phyloP scores from a whole-genome alignment of 2,888 invertebrate genomes.

The Pteria penguin region DNA sequence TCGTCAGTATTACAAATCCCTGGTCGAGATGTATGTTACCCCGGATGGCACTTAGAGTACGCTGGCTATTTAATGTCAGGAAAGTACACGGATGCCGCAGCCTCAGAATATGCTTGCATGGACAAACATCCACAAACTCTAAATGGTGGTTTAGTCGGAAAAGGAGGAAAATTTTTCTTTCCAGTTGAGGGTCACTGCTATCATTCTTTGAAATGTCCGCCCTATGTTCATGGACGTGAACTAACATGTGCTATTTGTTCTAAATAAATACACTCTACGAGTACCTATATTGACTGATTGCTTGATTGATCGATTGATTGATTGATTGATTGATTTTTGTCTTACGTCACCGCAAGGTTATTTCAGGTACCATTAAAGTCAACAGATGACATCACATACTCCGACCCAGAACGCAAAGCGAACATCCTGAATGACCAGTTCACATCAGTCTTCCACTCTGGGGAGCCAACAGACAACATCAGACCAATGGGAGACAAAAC shows the following conservation, averaged over 20 bases:
- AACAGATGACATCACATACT: too few species aligned
- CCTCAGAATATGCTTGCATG: conserved; percentile 40
- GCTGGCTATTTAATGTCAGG: conserved; percentile 50
- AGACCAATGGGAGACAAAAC: too few species aligned
- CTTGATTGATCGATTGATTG: too few species aligned
- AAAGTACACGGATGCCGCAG: conserved; percentile 6
- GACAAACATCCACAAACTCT: conserved; percentile 50
- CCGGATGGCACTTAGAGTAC: conserved; percentile 53
- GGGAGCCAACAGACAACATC: too few species aligned
- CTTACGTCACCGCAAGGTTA: too few species aligned
- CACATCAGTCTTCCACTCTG: too few species aligned
- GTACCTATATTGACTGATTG: too few species aligned
- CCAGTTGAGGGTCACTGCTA: conserved; percentile 48
- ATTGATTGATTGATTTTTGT: too few species aligned
- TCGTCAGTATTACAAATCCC: conserved; percentile 47
- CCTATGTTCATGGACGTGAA: conserved; percentile 44
- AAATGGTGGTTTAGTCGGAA: conserved; percentile 39
- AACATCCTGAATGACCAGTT: too few species aligned
- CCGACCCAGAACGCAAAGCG: too few species aligned
- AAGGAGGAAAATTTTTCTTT: conserved; percentile 43
- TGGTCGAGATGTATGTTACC: conserved; percentile 36
- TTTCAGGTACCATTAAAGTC: too few species aligned
- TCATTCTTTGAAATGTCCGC: conserved; percentile 47
- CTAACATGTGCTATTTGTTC: conserved; percentile 52
- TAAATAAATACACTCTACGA: too few species aligned